phyloP scores from a whole-genome alignment of 37 sponge, comb jelly and placozoan genomes.

The Sycon ciliatum region DNA sequence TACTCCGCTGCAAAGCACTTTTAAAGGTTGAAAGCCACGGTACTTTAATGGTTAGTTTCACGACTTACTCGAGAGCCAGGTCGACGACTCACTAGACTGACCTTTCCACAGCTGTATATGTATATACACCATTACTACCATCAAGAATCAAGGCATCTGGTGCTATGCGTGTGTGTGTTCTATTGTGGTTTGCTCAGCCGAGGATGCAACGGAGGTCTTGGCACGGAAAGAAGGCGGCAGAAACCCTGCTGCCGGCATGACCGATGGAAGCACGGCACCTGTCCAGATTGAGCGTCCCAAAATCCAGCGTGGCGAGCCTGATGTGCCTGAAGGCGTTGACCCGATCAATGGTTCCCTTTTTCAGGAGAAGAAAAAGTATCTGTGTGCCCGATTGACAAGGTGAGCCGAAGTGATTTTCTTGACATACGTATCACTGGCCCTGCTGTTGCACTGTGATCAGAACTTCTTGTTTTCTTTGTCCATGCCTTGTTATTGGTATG shows the following conservation, averaged over 20 bases:
- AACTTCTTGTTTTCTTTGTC: too few species aligned
- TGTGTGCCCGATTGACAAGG: background rate
- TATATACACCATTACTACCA: background rate
- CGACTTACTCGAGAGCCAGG: background rate
- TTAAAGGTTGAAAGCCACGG: too few species aligned
- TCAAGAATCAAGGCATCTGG: background rate
- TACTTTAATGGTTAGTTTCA: too few species aligned
- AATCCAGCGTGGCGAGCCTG: background rate
- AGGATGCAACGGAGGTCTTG: too few species aligned
- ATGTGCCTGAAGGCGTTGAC: background rate
- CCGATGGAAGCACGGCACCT: too few species aligned
- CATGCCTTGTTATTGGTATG: too few species aligned
- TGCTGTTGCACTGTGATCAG: background rate
- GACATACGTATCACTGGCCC: background rate
- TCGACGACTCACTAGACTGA: background rate
- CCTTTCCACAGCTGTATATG: background rate
- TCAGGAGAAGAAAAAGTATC: too few species aligned
- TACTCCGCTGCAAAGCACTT: too few species aligned
- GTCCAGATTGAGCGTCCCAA: too few species aligned
- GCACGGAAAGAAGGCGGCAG: too few species aligned
- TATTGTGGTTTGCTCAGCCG: constrained; percentile 51
- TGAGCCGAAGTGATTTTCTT: background rate
- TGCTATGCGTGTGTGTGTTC: constrained; percentile 56
- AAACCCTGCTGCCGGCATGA: too few species aligned
- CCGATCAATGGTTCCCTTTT: too few species aligned